Conservation (phyloP, 2,113 vertebrate genomes). For the Heterotilapia buettikoferi region DNA sequence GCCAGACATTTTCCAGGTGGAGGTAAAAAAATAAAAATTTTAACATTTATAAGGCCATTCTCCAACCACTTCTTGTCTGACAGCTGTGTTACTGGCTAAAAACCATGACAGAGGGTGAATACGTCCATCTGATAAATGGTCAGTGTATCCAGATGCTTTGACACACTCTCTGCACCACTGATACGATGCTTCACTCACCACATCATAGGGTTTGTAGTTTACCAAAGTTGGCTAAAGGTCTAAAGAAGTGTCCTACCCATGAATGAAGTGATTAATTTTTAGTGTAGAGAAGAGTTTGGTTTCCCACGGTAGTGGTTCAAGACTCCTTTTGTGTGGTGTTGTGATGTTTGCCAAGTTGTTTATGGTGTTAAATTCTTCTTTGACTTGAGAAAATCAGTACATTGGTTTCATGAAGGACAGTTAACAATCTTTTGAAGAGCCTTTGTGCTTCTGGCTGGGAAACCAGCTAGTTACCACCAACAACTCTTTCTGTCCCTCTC, state of each 20-base stretch:
- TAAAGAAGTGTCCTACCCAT: neutral
- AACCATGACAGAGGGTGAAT: neutral
- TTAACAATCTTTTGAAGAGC: neutral
- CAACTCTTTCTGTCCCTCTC: neutral
- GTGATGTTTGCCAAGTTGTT: constrained; percentile 31
- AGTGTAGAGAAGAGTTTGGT: neutral
- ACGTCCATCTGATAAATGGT: neutral
- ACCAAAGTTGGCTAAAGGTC: neutral
- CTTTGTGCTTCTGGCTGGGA: neutral
- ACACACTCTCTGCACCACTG: neutral
- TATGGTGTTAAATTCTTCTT: constrained; percentile 21
- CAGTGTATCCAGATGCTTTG: neutral
- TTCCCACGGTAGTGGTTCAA: constrained; percentile 26
- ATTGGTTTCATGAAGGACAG: neutral
- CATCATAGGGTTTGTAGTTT: neutral
- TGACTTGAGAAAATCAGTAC: neutral
- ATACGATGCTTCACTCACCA: neutral
- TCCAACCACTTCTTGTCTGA: neutral
- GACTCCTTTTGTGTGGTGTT: neutral
- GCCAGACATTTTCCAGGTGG: constrained; percentile 9
- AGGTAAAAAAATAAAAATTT: constrained; percentile 5
- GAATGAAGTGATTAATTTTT: constrained; percentile 23
- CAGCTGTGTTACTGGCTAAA: constrained; percentile 10
- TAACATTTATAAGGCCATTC: constrained; percentile 4
- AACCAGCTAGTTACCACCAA: neutral